Evolutionary conservation across 2,888 invertebrate species (phyloP).

Genomic region (Diarsia rubi): DNA sequence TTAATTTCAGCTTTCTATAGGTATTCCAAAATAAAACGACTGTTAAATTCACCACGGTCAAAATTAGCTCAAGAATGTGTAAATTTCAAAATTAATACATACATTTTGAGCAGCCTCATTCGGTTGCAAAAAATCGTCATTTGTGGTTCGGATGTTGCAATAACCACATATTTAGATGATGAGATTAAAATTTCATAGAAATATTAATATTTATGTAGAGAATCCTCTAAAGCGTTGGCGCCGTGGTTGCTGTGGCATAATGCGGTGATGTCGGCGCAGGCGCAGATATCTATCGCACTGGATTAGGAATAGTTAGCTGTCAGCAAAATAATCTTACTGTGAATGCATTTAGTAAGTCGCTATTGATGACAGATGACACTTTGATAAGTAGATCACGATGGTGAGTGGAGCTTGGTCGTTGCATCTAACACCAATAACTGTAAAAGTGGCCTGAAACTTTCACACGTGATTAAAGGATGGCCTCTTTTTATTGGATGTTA

Average conservation of each 20-base stretch:
- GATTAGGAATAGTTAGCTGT: neutral
- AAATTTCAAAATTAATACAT: slow-evolving; percentile 12
- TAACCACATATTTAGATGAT: slow-evolving; percentile 35
- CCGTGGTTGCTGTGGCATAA: neutral
- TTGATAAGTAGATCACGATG: neutral
- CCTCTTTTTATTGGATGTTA: too few relatives aligned
- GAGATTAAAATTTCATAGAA: slow-evolving; percentile 25
- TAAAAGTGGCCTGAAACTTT: too few relatives aligned
- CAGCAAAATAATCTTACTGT: neutral
- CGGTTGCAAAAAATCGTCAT: slow-evolving; percentile 25
- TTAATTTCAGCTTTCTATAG: neutral
- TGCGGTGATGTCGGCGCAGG: slow-evolving; percentile 1
- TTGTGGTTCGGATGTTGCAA: slow-evolving; percentile 33
- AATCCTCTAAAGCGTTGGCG: slow-evolving; percentile 7
- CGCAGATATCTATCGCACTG: neutral
- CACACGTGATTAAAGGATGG: too few relatives aligned
- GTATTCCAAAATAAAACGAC: neutral
- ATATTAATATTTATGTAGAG: slow-evolving; percentile 36
- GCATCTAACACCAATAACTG: too few relatives aligned
- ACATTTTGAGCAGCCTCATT: neutral
- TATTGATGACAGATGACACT: neutral
- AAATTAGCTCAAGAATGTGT: neutral
- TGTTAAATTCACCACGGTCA: neutral
- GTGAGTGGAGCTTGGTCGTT: neutral
- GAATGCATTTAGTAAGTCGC: neutral